Base-by-base conservation (phyloP, 2,797 vertebrate species). In the Gallinago stenura region DNA sequence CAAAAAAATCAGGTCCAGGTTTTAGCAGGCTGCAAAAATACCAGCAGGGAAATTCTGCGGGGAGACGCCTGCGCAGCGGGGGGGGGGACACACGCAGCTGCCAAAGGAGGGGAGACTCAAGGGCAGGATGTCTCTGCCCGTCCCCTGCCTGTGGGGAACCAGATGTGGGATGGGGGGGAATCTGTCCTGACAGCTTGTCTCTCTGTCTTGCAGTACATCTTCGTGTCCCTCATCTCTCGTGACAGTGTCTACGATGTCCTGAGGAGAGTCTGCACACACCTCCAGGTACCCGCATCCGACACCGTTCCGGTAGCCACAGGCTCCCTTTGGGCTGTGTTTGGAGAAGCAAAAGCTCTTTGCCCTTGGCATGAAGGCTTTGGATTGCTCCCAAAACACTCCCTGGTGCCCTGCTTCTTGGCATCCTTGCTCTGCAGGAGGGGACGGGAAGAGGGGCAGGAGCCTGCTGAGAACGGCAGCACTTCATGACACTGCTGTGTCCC, bases 241-340 rank as follows among this genome's bases (percentile, higher is more conserved):
- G 99, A 99, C 98, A 99, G 99, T 1, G 99, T 99, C 6, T 99
- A 99, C 9, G 99, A 99, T 0, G 98, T 99, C 92, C 98, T 99
- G 58, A 98, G 98, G 88, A 98, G 99, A 96, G 99, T 99, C 97
- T 99, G 99, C 97, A 99, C 99, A 4, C 99, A 99, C 94, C 98
- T 99, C 26, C 99, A 99, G 99, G 99, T 99, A 97, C 41, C 82
- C 37, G 0, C 2, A 1, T 30, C 33, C 1, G 6, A 8, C 1
- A 0, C 3, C 1, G 1, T 66, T 54, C 15, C 2, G 2, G 0
- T 15, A 12, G 70, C 33, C 8, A 7, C 26, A 8, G 33, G 26
- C 20, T 24, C 37, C 57, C 33, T 41, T n/a, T 4, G 69, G 48
- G 80, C 65, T 68, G 46, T 2, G 1, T 61, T 45, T 45, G 0